These are phyloP conservation scores for Actinemys pallida DNA, from an alignment of 2,113 vertebrate species.

Conservation along the genomic window DNA sequence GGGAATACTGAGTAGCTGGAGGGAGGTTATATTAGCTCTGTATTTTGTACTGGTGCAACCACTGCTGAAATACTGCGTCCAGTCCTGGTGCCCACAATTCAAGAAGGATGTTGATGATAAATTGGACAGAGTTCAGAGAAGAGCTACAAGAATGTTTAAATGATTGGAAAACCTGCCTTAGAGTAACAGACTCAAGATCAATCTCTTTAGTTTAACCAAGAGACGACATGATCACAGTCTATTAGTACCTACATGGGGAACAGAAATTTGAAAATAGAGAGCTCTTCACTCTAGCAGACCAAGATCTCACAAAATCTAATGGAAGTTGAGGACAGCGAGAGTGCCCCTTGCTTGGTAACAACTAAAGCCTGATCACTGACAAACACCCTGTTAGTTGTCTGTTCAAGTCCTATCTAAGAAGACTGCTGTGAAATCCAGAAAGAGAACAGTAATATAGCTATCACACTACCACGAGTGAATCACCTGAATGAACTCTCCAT, in stretches of 20 bases:
- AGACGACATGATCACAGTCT: too few species aligned
- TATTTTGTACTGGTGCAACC: fast-evolving
- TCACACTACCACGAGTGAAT: background rate
- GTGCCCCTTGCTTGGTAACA: background rate
- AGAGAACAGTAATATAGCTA: background rate
- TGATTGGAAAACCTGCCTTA: background rate
- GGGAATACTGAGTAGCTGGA: too few species aligned
- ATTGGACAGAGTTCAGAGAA: background rate
- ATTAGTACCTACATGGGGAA: too few species aligned
- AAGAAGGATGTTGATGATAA: fast-evolving
- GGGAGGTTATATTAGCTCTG: background rate
- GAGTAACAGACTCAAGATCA: background rate
- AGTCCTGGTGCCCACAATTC: background rate
- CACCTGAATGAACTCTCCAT: background rate
- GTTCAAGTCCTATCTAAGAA: background rate
- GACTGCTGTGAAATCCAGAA: background rate
- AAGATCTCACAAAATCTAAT: background rate
- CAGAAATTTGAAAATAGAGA: too few species aligned
- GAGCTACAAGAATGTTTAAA: background rate
- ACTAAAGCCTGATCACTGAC: background rate
- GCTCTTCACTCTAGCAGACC: too few species aligned
- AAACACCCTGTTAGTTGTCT: background rate
- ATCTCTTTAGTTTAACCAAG: too few species aligned
- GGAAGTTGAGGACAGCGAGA: background rate
- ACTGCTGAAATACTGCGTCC: fast-evolving